Percentiles rank a stretch among this genome's conserved stretches.
Conservation (phyloP, 2,797 vertebrate species). For the Silurus aristotelis region DNA sequence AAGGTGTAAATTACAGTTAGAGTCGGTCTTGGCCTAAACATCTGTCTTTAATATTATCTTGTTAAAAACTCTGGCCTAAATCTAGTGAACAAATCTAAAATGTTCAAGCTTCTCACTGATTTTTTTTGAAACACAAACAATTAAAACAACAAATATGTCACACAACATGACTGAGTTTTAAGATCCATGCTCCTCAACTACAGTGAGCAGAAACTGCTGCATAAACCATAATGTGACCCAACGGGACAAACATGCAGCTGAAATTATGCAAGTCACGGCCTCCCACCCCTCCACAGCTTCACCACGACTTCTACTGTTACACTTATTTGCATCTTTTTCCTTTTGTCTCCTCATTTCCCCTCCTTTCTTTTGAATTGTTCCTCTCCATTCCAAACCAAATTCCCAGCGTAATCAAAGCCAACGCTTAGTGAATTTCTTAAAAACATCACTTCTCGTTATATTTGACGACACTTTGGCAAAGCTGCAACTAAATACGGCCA, state of each 20-base stretch:
- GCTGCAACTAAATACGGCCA: conserved; percentile 1
- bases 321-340: neutral
- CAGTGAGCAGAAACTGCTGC: neutral
- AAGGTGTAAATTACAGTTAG: neutral
- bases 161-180: neutral
- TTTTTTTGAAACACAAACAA: neutral
- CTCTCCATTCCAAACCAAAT: neutral
- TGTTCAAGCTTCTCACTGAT: neutral
- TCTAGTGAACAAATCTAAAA: neutral
- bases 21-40: neutral
- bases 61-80: neutral
- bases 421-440: conserved; percentile 12
- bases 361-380: neutral
- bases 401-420: neutral
- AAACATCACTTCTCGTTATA: conserved; percentile 11
- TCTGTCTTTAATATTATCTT: neutral
- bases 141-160: neutral
- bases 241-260: conserved; percentile 16
- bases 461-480: conserved; percentile 10
- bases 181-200: neutral
- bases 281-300: conserved; percentile 1
- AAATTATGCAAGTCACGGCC: conserved; percentile 17
- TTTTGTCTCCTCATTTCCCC: conserved; percentile 21
- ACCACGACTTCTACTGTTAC: conserved; percentile 6
- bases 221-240: neutral